These are phyloP conservation scores for Porites australiensis DNA, from an alignment of 64 coral and sea anemone species.

Conservation along the genomic window DNA sequence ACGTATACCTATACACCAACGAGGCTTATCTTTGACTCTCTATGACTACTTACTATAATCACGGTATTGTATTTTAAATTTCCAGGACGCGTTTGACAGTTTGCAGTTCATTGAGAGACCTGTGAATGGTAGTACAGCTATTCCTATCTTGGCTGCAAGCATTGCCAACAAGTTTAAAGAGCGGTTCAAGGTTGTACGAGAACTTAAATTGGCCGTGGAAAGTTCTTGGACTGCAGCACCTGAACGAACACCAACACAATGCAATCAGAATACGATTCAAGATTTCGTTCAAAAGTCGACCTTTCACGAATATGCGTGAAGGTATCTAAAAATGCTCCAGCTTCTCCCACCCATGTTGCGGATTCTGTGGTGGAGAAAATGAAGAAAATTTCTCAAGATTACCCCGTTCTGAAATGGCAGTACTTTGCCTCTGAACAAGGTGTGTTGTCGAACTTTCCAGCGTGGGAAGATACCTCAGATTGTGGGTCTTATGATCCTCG, in stretches of 20 bases:
- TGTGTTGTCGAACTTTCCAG: conserved; percentile 14
- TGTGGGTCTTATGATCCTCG: conserved; percentile 66
- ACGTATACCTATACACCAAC: too few relatives aligned
- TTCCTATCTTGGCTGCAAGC: too few relatives aligned
- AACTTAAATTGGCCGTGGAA: conserved; percentile 40
- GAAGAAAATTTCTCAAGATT: conserved; percentile 30
- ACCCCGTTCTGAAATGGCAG: conserved; percentile 47
- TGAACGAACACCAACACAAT: conserved; percentile 4
- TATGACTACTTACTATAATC: too few relatives aligned
- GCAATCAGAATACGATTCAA: conserved; percentile 45
- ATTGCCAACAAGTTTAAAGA: conserved; percentile 33
- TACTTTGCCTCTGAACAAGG: conserved; percentile 68
- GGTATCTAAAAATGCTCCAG: not conserved
- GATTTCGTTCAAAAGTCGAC: conserved; percentile 59
- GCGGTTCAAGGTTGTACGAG: not conserved
- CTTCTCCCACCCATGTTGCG: not conserved
- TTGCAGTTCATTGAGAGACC: too few relatives aligned
- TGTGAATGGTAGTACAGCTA: too few relatives aligned
- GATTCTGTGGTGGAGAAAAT: conserved; percentile 2
- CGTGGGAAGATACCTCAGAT: not conserved
- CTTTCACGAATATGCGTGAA: not conserved
- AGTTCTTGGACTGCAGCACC: not conserved
- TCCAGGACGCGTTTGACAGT: too few relatives aligned
- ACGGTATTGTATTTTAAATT: too few relatives aligned
- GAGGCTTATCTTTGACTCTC: too few relatives aligned